Conservation (phyloP, 64 coral and sea anemone species). For the Actinia equina region DNA sequence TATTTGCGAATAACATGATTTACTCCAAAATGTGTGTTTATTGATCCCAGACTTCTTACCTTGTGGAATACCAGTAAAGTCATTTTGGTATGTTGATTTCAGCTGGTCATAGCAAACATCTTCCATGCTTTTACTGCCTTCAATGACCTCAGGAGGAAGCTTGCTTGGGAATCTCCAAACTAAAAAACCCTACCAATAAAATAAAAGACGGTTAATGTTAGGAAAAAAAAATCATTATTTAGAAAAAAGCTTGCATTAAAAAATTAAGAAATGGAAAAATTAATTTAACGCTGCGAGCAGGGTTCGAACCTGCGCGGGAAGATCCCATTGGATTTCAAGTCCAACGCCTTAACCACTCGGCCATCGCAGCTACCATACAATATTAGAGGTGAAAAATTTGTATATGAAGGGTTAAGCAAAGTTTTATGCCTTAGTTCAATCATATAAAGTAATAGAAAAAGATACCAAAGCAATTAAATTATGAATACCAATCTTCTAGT, state of each 20-base stretch:
- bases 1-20: too few species aligned
- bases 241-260: neutral
- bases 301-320: constrained; percentile 48
- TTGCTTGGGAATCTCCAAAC: constrained; percentile 76
- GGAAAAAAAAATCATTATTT: neutral
- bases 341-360: constrained; percentile 99
- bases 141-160: constrained; percentile 15
- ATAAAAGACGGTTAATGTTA: neutral
- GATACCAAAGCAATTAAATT: neutral
- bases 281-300: constrained; percentile 26
- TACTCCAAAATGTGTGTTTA: too few species aligned
- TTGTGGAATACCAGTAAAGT: constrained; percentile 91
- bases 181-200: constrained; percentile 56
- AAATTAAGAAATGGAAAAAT: neutral
- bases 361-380: constrained; percentile 64
- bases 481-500: neutral
- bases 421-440: neutral
- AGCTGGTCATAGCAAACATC: constrained; percentile 62
- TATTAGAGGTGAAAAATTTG: neutral
- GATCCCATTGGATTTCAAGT: constrained; percentile 95
- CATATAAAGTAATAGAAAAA: neutral
- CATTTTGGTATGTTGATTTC: constrained; percentile 90
- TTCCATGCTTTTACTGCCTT: constrained; percentile 47
- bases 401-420: neutral
- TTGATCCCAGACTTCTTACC: constrained; percentile 23